phyloP scores from a whole-genome alignment of 2,113 vertebrate species.

The Myrmecophaga tridactyla region DNA sequence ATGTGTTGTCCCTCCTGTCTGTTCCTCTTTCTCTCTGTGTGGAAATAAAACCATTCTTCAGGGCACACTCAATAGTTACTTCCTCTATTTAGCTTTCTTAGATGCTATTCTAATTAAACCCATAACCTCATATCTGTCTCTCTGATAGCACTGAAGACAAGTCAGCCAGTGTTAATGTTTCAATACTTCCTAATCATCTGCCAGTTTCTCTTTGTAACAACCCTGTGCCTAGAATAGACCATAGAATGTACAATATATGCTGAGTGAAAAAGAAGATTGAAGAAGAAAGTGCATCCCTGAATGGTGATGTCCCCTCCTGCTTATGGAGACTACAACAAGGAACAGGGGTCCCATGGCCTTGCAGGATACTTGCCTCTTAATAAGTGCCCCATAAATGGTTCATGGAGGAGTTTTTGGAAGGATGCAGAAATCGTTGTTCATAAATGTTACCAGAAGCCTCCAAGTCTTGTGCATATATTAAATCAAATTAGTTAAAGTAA shows the following conservation, averaged over 20 bases:
- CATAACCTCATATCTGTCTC: accelerated
- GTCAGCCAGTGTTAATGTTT: neutral
- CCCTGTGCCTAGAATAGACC: too few species aligned
- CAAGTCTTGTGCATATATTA: neutral
- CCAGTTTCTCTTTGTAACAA: neutral
- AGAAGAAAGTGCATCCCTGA: accelerated
- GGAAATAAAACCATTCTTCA: neutral
- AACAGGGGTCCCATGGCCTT: accelerated
- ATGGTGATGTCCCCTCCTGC: accelerated
- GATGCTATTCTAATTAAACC: neutral
- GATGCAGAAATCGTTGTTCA: neutral
- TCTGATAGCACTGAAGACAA: too few species aligned
- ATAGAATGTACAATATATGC: accelerated
- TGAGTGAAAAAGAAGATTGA: accelerated
- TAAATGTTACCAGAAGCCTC: accelerated
- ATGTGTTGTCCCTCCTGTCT: too few species aligned
- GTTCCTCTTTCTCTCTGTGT: neutral
- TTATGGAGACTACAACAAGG: accelerated
- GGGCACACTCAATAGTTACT: too few species aligned
- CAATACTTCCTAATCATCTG: too few species aligned
- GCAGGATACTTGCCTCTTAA: neutral
- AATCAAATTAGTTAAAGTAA: neutral
- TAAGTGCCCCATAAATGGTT: accelerated
- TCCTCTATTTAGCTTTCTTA: accelerated
- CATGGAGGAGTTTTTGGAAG: neutral